A percentile compares a stretch with the other conserved stretches of the same genome.
Evolutionary conservation across 2,888 invertebrate genomes (phyloP).

Genomic region (Idaea straminata): DNA sequence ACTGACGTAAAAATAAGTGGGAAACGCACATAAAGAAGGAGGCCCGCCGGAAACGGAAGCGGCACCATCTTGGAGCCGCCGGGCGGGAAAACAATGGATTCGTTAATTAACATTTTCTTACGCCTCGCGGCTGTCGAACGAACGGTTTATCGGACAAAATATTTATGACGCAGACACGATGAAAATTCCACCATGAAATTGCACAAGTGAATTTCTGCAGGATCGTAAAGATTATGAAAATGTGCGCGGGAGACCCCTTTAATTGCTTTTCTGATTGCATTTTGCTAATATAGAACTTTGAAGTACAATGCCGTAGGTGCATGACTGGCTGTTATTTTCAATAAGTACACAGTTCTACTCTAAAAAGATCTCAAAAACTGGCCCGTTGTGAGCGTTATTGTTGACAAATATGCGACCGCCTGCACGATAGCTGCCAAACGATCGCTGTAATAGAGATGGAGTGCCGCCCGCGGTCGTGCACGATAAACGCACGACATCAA

Average conservation of each 20-base stretch:
- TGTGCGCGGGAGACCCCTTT: slow-evolving; percentile 30
- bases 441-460: slow-evolving; percentile 47
- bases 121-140: slow-evolving; percentile 81
- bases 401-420: slow-evolving; percentile 17
- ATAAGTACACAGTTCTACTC: not conserved
- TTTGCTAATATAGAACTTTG: slow-evolving; percentile 11
- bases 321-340: not conserved
- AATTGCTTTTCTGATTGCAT: slow-evolving; percentile 33
- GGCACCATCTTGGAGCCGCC: slow-evolving; percentile 81
- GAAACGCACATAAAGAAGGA: slow-evolving; percentile 78
- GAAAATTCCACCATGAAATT: slow-evolving; percentile 71
- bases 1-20: slow-evolving; percentile 74
- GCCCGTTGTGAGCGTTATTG: not conserved
- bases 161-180: slow-evolving; percentile 75
- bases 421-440: slow-evolving; percentile 2
- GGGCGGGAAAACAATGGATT: slow-evolving; percentile 86
- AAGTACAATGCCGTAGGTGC: not conserved
- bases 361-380: not conserved
- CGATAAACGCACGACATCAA: slow-evolving; percentile 66
- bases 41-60: slow-evolving; percentile 78
- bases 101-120: slow-evolving; percentile 90
- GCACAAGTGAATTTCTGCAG: slow-evolving; percentile 54
- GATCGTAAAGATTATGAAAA: slow-evolving; percentile 49
- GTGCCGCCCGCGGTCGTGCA: slow-evolving; percentile 40
- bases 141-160: slow-evolving; percentile 81